phyloP scores from a whole-genome alignment of 2,113 vertebrate genomes.

The Glaucomys volans region DNA sequence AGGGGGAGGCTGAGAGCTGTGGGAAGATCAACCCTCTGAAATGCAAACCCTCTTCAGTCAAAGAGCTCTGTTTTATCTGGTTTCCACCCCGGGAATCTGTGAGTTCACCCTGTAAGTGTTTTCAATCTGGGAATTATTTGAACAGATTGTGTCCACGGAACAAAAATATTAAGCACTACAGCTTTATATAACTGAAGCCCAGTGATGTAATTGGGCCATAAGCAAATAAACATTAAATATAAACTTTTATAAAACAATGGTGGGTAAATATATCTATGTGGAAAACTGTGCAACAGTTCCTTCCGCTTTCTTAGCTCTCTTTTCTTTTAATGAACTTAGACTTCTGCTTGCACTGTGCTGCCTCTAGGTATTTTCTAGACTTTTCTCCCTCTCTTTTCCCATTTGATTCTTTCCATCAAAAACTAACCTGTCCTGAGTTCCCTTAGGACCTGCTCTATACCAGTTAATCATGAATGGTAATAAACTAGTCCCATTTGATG shows the following conservation, averaged over 20 bases:
- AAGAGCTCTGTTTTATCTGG: not conserved
- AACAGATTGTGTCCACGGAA: not conserved
- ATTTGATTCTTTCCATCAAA: not conserved
- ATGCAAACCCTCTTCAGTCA: not conserved
- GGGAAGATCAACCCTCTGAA: not conserved
- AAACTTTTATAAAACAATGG: not conserved
- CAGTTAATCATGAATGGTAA: not conserved
- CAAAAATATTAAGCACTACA: not conserved
- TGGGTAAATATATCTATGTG: not conserved
- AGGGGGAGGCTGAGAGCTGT: not conserved
- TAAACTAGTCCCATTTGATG: not conserved
- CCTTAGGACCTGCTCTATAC: not conserved
- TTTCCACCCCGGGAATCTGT: not conserved
- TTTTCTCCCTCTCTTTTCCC: not conserved
- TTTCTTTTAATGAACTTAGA: slow-evolving; percentile 29
- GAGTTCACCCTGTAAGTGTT: not conserved
- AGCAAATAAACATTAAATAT: slow-evolving; percentile 11
- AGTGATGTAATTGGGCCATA: not conserved
- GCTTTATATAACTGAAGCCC: not conserved
- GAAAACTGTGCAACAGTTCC: not conserved
- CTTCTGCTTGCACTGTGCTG: not conserved
- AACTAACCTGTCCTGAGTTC: not conserved
- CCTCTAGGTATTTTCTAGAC: not conserved
- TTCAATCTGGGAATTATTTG: not conserved
- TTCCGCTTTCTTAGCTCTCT: not conserved